A percentile compares a stretch with the other conserved stretches of the same genome.
These are phyloP conservation scores for Trachops cirrhosus DNA, from an alignment of 2,797 vertebrate species.

Conservation along the genomic window DNA sequence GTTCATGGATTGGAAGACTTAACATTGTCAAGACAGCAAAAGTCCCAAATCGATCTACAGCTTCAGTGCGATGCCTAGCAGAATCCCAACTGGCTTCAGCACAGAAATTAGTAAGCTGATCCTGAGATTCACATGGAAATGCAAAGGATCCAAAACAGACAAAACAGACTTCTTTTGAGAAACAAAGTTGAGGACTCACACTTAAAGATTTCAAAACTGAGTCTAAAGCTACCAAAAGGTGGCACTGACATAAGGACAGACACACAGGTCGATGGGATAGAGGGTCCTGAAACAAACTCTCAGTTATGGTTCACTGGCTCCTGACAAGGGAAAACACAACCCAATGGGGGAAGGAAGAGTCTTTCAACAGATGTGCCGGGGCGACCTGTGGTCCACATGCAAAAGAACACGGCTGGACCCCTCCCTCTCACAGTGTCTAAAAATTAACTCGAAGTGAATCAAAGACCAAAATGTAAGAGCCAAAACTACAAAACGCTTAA, in stretches of 20 bases:
- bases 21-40: background rate
- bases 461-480: background rate
- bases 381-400: background rate
- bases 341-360: background rate
- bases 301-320: background rate
- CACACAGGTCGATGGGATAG: background rate
- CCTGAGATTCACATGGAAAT: background rate
- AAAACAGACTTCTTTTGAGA: background rate
- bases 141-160: background rate
- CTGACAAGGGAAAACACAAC: background rate
- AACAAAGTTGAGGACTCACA: background rate
- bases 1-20: background rate
- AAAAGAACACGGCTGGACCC: too few species aligned
- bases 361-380: background rate
- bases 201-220: background rate
- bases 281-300: background rate
- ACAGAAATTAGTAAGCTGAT: background rate
- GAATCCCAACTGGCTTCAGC: background rate
- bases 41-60: background rate
- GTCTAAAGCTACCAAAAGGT: background rate
- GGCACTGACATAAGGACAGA: background rate
- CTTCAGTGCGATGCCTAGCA: background rate
- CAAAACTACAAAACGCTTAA: background rate
- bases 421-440: background rate
- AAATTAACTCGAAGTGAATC: background rate